phyloP scores from a whole-genome alignment of 2,888 invertebrate species.

The Adelphocoris suturalis region DNA sequence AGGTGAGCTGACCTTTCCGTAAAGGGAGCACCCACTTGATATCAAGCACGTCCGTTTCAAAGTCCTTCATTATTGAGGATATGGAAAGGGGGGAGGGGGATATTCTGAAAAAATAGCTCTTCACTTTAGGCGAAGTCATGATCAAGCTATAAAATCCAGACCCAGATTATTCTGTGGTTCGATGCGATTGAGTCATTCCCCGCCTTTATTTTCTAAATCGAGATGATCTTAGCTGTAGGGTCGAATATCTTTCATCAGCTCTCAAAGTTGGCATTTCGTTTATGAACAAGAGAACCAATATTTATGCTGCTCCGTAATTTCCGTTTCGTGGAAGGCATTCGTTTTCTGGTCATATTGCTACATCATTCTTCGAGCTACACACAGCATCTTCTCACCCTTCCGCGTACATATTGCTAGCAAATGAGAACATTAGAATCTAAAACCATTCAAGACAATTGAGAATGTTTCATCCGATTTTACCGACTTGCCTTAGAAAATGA shows the following conservation, averaged over 20 bases:
- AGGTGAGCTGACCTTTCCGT: conserved; percentile 26
- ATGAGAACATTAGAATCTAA: too few relatives aligned
- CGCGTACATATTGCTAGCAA: too few relatives aligned
- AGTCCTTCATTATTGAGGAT: conserved; percentile 17
- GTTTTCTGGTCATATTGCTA: conserved; percentile 13
- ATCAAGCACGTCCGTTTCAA: not conserved
- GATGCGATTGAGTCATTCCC: conserved; percentile 18
- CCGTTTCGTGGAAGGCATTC: conserved; percentile 9
- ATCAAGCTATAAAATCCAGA: conserved; percentile 5
- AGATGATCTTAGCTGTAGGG: not conserved
- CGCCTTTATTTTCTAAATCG: conserved; percentile 10
- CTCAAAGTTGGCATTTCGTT: not conserved
- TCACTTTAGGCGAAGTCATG: conserved; percentile 29
- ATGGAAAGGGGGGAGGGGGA: not conserved
- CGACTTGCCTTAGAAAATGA: too few relatives aligned
- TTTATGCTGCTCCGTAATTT: not conserved
- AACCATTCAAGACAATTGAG: too few relatives aligned
- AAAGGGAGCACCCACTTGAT: not conserved
- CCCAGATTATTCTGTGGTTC: conserved; percentile 4
- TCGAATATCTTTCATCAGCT: not conserved
- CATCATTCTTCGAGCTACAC: not conserved
- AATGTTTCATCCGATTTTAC: too few relatives aligned
- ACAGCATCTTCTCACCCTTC: too few relatives aligned
- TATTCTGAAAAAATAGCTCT: not conserved
- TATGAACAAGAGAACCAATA: not conserved